Evolutionary conservation across 2,113 vertebrate species (phyloP), one percentile per base, ranked within the genome.

Genomic region (Thymallus thymallus): DNA sequence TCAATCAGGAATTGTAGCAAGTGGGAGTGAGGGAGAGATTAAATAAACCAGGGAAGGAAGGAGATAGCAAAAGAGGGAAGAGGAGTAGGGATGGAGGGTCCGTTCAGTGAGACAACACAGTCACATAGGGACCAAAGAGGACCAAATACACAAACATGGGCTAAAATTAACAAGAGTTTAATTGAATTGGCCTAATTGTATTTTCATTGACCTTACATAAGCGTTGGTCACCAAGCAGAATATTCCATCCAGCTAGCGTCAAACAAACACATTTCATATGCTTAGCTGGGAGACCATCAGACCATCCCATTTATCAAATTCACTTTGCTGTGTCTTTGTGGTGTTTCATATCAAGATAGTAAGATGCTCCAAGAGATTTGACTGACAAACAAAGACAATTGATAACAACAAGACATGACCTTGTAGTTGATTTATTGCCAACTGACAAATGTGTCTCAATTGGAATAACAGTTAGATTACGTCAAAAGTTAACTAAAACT

Each of bases 161-260:
- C 32, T 83, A 71, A 6, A 72, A 18, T 72, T 23, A 45, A 63
- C 76, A 68, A 65, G 63, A 18, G 6, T 81, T 78, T 81, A 81
- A 87, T 69, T 18, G 75, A 62, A 62, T 86, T 83, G 73, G n/a
- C 79, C 77, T 87, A 83, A 91, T 89, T 77, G 70, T 58, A 83
- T 88, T 87, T 87, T 75, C 83, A 77, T 67, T 78, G 72, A 87
- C 80, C 77, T 84, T 80, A 87, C 35, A 41, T 41, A 72, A 60
- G 73, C 73, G 64, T 76, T 69, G 56, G 74, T 81, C 75, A 80
- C 73, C 72, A 82, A 82, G 73, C 41, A 80, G 77, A 83, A 83
- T 80, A 78, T 81, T 83, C 32, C 26, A 51, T 48, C 29, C 73
- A 68, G 48, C 68, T 48, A 66, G 45, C 64, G 58, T 86, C 79